These are phyloP conservation scores for Styela plicata DNA, from an alignment of 23 tunicate species.

Conservation along the genomic window DNA sequence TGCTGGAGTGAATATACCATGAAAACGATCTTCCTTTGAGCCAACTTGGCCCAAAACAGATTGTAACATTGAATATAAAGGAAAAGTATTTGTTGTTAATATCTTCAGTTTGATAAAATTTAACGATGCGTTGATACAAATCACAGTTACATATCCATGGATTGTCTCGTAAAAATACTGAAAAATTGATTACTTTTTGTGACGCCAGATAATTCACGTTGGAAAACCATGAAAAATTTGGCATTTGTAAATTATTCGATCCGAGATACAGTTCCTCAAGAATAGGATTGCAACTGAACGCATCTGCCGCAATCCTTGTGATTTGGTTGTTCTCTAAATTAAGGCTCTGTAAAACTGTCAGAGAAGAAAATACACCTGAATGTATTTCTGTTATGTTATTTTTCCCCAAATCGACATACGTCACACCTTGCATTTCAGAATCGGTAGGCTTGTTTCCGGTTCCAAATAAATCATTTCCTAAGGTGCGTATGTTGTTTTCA, in stretches of 20 bases:
- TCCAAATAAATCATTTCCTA: background rate
- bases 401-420: background rate
- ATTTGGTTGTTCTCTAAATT: background rate
- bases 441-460: background rate
- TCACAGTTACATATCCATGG: conserved; percentile 8
- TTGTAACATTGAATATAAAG: background rate
- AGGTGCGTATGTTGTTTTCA: background rate
- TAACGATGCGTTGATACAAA: background rate
- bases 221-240: background rate
- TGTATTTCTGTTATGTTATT: background rate
- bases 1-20: background rate
- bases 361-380: background rate
- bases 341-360: background rate
- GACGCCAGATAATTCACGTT: background rate
- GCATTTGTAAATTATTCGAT: background rate
- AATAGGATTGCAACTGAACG: background rate
- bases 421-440: background rate
- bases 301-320: background rate
- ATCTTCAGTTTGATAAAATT: background rate
- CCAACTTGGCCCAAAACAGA: background rate
- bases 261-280: background rate
- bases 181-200: background rate
- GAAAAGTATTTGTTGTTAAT: background rate
- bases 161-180: background rate
- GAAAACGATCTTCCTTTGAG: conserved; percentile 2